Evolutionary conservation across 2,113 vertebrate species (phyloP).

Genomic region (Hippocampus zosterae): DNA sequence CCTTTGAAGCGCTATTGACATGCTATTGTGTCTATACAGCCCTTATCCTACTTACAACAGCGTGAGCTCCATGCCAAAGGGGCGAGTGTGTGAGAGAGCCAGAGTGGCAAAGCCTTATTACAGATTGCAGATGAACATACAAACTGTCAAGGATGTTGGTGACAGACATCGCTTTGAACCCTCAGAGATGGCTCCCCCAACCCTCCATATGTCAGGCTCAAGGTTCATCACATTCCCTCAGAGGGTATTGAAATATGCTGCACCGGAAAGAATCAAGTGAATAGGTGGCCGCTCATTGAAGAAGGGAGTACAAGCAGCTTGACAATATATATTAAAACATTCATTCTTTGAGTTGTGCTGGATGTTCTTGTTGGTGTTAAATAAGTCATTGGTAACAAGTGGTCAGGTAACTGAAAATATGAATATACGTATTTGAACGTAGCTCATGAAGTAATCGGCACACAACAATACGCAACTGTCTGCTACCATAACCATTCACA

Average conservation of each 20-base stretch:
- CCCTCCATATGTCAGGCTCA: conserved; percentile 9
- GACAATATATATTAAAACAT: not conserved
- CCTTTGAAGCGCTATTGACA: conserved; percentile 60
- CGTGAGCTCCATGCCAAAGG: conserved; percentile 21
- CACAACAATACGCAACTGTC: not conserved
- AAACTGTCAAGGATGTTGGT: conserved; percentile 13
- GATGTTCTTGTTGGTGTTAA: not conserved
- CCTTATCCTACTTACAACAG: conserved; percentile 47
- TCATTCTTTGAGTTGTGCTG: not conserved
- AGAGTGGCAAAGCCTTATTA: conserved; percentile 28
- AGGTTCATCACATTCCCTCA: not conserved
- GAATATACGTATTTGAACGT: too few relatives aligned
- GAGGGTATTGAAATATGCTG: not conserved
- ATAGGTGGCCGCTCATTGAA: not conserved
- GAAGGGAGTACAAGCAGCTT: not conserved
- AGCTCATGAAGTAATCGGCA: too few relatives aligned
- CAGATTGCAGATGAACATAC: conserved; percentile 16
- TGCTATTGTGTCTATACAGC: conserved; percentile 48
- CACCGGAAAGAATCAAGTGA: not conserved
- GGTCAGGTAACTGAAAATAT: too few relatives aligned
- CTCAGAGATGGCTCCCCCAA: not conserved
- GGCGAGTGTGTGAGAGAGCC: conserved; percentile 4
- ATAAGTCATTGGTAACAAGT: not conserved
- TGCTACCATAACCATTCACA: not conserved
- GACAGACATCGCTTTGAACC: conserved; percentile 7